Base-by-base conservation (phyloP, 2,797 vertebrate genomes). In the Pyrocephalus nanus region DNA sequence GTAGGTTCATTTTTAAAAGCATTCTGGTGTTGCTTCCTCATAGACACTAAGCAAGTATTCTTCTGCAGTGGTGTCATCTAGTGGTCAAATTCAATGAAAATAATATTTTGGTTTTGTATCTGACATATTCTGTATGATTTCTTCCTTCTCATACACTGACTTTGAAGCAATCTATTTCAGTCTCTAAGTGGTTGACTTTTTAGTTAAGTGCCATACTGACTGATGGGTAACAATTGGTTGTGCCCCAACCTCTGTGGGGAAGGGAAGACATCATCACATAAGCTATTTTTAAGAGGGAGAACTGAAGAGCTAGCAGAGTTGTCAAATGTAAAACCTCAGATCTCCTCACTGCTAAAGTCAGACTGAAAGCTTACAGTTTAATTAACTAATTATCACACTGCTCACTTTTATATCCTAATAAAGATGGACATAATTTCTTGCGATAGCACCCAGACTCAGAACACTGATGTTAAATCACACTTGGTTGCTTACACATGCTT, bases 61-160 rank as follows among this genome's bases (percentile, higher is more conserved):
- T 83, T 95, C 42, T 48, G 48, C 60, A 84, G 79, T 81, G 73
- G 92, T 94, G 90, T 96, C 95, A 97, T 95, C 96, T 97, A 96
- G 95, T 96, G 92, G 95, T 73, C 93, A 90, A 77, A 91, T 36
- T 62, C 22, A 81, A 88, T 8, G 23, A 83, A 86, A 85, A 71
- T 54, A 69, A 11, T 29, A 73, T 1, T 61, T 5, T 48, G 45
- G 86, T 77, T 75, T 62, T 26, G 0, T 11, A 74, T 43, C 42
- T 69, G 30, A 12, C 65, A 84, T 3, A 0, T 51, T 92, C 36
- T 42, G 7, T 12, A 51, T 21, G 2, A 42, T 54, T 85, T 77
- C 32, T 73, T 70, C 50, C 40, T 70, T 82, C 72, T 62, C 72
- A 72, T 16, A 48, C 7, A 18, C 9, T 48, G 34, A 72, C 40